Evolutionary conservation across 2,113 vertebrate species (phyloP).

Genomic region (Seriola aureovittata): DNA sequence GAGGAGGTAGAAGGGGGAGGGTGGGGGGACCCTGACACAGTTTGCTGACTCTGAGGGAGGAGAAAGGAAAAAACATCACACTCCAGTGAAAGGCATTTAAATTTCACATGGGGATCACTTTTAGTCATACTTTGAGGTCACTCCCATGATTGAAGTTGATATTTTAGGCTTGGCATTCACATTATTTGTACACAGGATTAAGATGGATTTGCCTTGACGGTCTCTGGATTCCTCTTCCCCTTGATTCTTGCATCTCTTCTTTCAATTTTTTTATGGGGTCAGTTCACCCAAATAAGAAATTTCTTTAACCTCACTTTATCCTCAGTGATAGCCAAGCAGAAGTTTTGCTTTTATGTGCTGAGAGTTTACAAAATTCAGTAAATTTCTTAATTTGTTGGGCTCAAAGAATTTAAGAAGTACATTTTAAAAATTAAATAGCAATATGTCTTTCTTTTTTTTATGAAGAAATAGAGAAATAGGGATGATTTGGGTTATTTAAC

Average conservation of each 20-base stretch:
- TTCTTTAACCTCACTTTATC: neutral
- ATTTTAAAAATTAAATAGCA: neutral
- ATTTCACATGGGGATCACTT: neutral
- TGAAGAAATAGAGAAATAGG: neutral
- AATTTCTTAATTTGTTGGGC: neutral
- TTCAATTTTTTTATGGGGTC: neutral
- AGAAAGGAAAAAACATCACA: slow-evolving; percentile 15
- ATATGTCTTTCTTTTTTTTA: no score
- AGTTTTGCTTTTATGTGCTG: neutral
- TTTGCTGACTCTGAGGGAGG: slow-evolving; percentile 61
- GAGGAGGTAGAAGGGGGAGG: slow-evolving; percentile 83
- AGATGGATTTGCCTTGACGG: neutral
- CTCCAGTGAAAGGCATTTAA: neutral
- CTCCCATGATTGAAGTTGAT: neutral
- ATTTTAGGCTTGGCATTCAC: neutral
- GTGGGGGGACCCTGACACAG: slow-evolving; percentile 52
- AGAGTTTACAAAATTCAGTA: neutral
- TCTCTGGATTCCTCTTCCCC: neutral
- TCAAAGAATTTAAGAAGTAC: neutral
- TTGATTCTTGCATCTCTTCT: neutral
- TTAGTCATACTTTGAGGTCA: slow-evolving; percentile 28
- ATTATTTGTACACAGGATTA: neutral
- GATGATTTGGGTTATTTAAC: neutral
- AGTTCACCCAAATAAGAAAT: neutral
- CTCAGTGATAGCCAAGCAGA: neutral